Evolutionary conservation across 2,113 vertebrate species (phyloP).

Genomic region (Burhinus bistriatus): DNA sequence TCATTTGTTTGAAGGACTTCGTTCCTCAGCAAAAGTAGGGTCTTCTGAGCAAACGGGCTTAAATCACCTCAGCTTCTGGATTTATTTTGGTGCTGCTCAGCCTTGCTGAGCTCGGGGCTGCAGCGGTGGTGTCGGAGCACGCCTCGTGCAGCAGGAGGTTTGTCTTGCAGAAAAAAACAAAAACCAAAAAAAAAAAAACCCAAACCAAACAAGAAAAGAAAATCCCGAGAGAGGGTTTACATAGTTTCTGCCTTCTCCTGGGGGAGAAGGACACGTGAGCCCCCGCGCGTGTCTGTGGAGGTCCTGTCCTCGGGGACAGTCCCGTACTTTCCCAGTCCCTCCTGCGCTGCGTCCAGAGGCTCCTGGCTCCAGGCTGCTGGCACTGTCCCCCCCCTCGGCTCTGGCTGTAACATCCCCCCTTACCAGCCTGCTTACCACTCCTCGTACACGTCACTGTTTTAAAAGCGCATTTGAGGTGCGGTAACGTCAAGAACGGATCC

Average conservation of each 20-base stretch:
- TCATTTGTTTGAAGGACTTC: neutral
- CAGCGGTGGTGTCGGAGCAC: fast-evolving
- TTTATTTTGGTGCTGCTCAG: neutral
- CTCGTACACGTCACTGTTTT: fast-evolving
- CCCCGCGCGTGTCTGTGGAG: neutral
- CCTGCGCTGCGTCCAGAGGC: no score
- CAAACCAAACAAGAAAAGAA: neutral
- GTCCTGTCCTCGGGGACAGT: neutral
- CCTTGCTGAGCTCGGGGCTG: neutral
- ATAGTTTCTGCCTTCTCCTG: neutral
- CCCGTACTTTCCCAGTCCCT: neutral
- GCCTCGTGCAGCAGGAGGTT: neutral
- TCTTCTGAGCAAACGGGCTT: neutral
- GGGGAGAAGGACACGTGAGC: neutral
- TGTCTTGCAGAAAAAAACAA: no score
- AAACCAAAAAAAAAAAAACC: no score
- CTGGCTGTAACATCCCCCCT: neutral
- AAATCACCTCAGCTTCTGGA: neutral
- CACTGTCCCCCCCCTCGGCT: neutral
- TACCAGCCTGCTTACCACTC: neutral
- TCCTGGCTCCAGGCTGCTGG: neutral
- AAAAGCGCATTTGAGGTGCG: neutral
- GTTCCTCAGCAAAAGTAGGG: neutral
- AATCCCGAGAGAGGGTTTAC: neutral
- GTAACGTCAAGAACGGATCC: neutral